phyloP scores from a whole-genome alignment of 2,888 invertebrate genomes.

The Hydroisotoma schaefferi region DNA sequence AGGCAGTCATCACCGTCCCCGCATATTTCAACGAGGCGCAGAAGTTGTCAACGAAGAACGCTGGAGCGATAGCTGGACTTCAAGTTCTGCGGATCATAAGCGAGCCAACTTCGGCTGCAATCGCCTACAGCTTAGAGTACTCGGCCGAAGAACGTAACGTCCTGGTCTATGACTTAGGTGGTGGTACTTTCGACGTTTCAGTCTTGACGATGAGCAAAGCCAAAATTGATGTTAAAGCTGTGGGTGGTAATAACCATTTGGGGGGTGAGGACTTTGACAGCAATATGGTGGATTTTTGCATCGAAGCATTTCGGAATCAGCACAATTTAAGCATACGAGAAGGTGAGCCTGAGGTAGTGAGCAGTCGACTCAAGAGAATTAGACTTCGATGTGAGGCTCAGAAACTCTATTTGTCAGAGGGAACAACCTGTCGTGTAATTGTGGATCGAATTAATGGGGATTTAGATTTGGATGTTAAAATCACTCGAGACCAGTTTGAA shows the following conservation, averaged over 20 bases:
- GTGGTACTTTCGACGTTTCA: constrained; percentile 35
- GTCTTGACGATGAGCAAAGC: constrained; percentile 16
- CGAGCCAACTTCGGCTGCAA: constrained; percentile 84
- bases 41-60: constrained; percentile 72
- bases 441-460: constrained; percentile 53
- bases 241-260: constrained; percentile 13
- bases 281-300: constrained; percentile 22
- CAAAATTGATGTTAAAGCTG: constrained; percentile 13
- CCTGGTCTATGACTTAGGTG: constrained; percentile 33
- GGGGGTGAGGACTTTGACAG: constrained; percentile 23
- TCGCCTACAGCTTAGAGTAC: constrained; percentile 22
- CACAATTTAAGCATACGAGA: not conserved
- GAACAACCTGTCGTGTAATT: not conserved
- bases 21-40: constrained; percentile 70
- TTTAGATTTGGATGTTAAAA: constrained; percentile 60
- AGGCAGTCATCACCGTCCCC: constrained; percentile 64
- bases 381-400: constrained; percentile 58
- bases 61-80: constrained; percentile 73
- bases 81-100: constrained; percentile 86
- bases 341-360: constrained; percentile 55
- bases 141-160: constrained; percentile 14
- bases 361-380: constrained; percentile 59
- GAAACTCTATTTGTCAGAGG: constrained; percentile 6
- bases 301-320: constrained; percentile 3
- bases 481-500: constrained; percentile 73